Conservation (phyloP, 2,113 vertebrate species). For the Tapirus terrestris region DNA sequence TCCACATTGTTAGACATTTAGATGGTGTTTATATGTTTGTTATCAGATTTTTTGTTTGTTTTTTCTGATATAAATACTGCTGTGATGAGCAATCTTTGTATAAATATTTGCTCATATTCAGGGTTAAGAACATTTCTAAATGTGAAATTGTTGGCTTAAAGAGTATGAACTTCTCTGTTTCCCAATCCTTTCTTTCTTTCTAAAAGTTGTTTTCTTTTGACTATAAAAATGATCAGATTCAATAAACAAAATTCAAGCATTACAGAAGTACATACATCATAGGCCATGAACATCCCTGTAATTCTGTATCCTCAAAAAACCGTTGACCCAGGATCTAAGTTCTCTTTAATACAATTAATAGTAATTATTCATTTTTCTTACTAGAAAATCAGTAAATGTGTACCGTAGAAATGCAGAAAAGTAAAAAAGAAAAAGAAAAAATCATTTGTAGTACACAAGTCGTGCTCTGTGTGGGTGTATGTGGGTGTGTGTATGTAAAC, state of each 20-base stretch:
- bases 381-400: background rate
- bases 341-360: background rate
- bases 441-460: background rate
- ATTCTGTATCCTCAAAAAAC: background rate
- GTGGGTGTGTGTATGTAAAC: background rate
- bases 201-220: background rate
- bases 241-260: background rate
- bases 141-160: constrained; percentile 4
- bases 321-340: background rate
- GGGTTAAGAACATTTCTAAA: constrained; percentile 39
- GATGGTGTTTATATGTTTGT: background rate
- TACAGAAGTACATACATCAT: background rate
- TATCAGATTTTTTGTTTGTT: background rate
- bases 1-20: background rate
- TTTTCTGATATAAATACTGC: constrained; percentile 22
- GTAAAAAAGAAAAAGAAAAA: background rate
- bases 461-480: background rate
- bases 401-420: background rate
- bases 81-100: background rate
- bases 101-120: constrained; percentile 46
- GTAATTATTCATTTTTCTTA: background rate
- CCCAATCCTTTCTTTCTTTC: background rate
- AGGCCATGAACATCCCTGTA: background rate
- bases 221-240: constrained; percentile 5
- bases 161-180: background rate